Percentiles rank a stretch among this genome's conserved stretches.
phyloP scores from a whole-genome alignment of 2,888 invertebrate species.

The Drosophila lacicola region DNA sequence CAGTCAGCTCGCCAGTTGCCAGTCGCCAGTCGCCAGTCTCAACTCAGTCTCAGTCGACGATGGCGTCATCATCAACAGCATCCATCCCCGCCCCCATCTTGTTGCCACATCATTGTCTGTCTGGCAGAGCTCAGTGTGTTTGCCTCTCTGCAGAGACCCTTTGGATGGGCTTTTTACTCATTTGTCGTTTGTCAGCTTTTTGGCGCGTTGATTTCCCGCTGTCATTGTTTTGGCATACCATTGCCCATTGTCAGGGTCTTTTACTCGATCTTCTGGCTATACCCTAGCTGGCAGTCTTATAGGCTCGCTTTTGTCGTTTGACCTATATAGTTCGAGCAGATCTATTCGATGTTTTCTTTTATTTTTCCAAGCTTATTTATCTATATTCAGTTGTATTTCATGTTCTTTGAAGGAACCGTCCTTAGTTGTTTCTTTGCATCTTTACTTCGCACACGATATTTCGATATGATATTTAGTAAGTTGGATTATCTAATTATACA shows the following conservation, averaged over 20 bases:
- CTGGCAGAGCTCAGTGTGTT: slow-evolving; percentile 4
- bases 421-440: too few relatives aligned
- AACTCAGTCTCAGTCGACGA: slow-evolving; percentile 20
- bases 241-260: slow-evolving; percentile 38
- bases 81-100: slow-evolving; percentile 7
- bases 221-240: slow-evolving; percentile 65
- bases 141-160: slow-evolving; percentile 15
- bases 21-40: slow-evolving; percentile 21
- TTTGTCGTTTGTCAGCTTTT: slow-evolving; percentile 73
- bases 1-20: slow-evolving; percentile 9
- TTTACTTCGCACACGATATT: too few relatives aligned
- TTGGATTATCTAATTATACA: too few relatives aligned
- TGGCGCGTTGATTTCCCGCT: slow-evolving; percentile 73
- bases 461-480: too few relatives aligned
- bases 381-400: too few relatives aligned
- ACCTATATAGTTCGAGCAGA: too few relatives aligned
- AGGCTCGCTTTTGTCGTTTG: neutral
- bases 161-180: slow-evolving; percentile 60
- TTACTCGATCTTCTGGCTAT: slow-evolving; percentile 16
- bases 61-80: slow-evolving; percentile 42
- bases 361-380: too few relatives aligned
- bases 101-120: slow-evolving; percentile 28
- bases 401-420: too few relatives aligned
- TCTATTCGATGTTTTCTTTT: too few relatives aligned
- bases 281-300: slow-evolving; percentile 7